These are phyloP conservation scores for Ciconia boyciana DNA, from an alignment of 2,113 vertebrate species.

Conservation along the genomic window DNA sequence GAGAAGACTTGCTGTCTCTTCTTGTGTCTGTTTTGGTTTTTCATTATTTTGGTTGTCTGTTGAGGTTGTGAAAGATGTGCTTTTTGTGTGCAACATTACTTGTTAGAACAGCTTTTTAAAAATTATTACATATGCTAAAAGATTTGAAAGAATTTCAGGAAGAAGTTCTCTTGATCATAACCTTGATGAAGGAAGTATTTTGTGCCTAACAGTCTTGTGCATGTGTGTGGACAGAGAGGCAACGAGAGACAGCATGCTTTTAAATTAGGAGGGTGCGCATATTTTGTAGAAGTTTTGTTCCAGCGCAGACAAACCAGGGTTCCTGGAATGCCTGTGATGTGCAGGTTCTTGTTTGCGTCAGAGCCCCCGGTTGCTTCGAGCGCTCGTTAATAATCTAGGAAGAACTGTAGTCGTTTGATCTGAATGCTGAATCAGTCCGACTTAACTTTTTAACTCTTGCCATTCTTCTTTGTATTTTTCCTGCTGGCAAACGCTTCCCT, in stretches of 20 bases:
- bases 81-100: background rate
- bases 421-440: background rate
- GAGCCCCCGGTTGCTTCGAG: background rate
- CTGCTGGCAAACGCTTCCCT: slow-evolving; percentile 2
- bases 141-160: background rate
- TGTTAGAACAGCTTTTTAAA: background rate
- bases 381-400: slow-evolving; percentile 8
- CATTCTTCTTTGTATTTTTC: background rate
- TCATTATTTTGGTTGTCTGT: background rate
- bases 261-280: background rate
- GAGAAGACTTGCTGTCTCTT: background rate
- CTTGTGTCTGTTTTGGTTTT: background rate
- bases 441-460: slow-evolving; percentile 36
- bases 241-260: background rate
- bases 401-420: background rate
- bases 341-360: slow-evolving; percentile 25
- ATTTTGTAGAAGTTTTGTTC: slow-evolving; percentile 4
- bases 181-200: background rate
- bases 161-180: background rate
- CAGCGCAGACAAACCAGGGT: background rate
- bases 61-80: background rate
- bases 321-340: slow-evolving; percentile 50
- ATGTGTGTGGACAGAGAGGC: background rate
- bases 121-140: background rate
- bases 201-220: background rate